phyloP scores from a whole-genome alignment of 2,797 vertebrate species.

The Neostethus bicornis region DNA sequence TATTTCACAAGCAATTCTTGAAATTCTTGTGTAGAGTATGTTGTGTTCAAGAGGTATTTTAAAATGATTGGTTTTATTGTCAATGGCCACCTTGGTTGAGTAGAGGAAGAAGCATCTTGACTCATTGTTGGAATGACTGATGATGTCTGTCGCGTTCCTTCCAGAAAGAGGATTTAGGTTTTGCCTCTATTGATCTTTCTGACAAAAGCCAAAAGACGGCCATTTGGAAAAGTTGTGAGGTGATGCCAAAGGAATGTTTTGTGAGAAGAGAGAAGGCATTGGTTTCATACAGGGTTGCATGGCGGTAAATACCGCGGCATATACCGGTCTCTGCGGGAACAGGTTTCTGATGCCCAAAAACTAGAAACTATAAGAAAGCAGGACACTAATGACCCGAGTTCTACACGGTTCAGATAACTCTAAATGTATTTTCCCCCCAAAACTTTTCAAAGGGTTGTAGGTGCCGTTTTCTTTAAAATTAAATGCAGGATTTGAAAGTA shows the following conservation, averaged over 20 bases:
- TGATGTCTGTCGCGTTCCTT: slow-evolving; percentile 67
- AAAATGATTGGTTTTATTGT: slow-evolving; percentile 20
- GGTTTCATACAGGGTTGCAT: no score
- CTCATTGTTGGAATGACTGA: slow-evolving; percentile 66
- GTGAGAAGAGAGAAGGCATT: slow-evolving; percentile 32
- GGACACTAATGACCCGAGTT: no score
- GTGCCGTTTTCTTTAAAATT: no score
- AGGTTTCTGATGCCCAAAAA: no score
- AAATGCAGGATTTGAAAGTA: no score
- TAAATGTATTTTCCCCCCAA: no score
- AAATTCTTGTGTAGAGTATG: neutral
- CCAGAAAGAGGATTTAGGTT: slow-evolving; percentile 76
- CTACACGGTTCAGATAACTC: no score
- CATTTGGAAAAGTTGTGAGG: slow-evolving; percentile 55
- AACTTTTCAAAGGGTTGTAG: no score
- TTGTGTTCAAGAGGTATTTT: neutral
- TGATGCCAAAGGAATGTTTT: slow-evolving; percentile 29
- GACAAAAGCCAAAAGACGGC: slow-evolving; percentile 65
- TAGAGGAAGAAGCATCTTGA: slow-evolving; percentile 58
- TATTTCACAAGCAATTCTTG: no score
- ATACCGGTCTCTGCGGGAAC: no score
- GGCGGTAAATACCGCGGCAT: no score
- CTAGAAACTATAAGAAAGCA: no score
- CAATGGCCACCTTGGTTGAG: slow-evolving; percentile 24
- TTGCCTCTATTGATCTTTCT: slow-evolving; percentile 60